phyloP scores from a whole-genome alignment of 1,140 invertebrate species.

The Diorhabda carinulata region DNA sequence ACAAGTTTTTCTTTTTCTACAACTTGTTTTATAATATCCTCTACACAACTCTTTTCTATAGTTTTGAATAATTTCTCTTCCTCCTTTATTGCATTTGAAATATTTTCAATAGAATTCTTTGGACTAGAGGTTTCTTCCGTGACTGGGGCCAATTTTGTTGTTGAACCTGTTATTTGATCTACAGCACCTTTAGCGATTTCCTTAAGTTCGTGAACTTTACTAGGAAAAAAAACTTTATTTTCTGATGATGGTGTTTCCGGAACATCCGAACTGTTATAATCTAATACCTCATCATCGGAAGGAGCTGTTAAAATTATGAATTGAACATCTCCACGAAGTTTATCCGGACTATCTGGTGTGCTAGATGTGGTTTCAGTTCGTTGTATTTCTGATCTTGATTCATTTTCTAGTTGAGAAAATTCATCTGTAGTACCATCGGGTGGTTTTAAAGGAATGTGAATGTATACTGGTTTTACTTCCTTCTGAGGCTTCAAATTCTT shows the following conservation, averaged over 20 bases:
- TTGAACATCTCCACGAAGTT: conserved; percentile 32
- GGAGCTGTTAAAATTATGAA: conserved; percentile 45
- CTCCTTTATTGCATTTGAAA: conserved; percentile 38
- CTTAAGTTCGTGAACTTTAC: conserved; percentile 36
- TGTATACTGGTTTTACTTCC: conserved; percentile 38
- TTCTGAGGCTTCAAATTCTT: conserved; percentile 11
- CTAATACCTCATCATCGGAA: conserved; percentile 44
- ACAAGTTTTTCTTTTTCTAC: conserved; percentile 11
- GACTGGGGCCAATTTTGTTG: conserved; percentile 30
- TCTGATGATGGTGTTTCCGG: conserved; percentile 42
- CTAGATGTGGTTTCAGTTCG: conserved; percentile 22
- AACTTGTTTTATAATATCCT: conserved; percentile 9
- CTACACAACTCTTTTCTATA: conserved; percentile 12
- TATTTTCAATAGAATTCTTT: conserved; percentile 10
- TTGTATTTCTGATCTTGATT: conserved; percentile 10
- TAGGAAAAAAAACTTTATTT: conserved; percentile 33
- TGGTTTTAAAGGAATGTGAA: conserved; percentile 45
- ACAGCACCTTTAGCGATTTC: conserved; percentile 38
- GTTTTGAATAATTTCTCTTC: conserved; percentile 26
- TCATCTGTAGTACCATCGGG: conserved; percentile 41
- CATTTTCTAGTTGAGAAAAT: conserved; percentile 40
- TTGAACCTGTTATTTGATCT: conserved; percentile 34
- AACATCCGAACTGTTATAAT: conserved; percentile 32
- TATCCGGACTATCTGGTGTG: conserved; percentile 24
- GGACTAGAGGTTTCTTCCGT: conserved; percentile 26